phyloP scores from a whole-genome alignment of 2,113 vertebrate species.

The Phoenicopterus ruber region DNA sequence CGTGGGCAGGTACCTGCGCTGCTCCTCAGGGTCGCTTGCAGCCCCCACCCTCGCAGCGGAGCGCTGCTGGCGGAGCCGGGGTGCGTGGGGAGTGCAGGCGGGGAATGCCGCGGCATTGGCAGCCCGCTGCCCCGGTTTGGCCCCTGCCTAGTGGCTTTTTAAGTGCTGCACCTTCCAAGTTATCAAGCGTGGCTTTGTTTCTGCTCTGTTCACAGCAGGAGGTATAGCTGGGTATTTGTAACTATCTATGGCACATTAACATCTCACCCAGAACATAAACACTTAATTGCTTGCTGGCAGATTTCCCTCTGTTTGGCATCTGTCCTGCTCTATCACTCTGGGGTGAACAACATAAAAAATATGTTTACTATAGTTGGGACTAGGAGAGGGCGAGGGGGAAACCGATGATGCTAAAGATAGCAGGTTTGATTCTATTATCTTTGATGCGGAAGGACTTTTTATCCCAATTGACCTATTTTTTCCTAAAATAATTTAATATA shows the following conservation, averaged over 20 bases:
- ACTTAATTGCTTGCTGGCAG: not conserved
- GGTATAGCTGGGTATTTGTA: not conserved
- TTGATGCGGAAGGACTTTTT: not conserved
- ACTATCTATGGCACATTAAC: not conserved
- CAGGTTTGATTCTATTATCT: not conserved
- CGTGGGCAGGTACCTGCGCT: fast-evolving
- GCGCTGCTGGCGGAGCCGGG: fast-evolving
- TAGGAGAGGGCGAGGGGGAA: not conserved
- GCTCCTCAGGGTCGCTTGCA: not conserved
- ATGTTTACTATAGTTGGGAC: not conserved
- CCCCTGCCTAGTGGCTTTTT: not conserved
- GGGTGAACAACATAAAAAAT: not conserved
- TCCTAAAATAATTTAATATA: not conserved
- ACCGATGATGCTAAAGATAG: not conserved
- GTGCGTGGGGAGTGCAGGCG: fast-evolving
- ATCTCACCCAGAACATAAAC: not conserved
- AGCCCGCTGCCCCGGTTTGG: not conserved
- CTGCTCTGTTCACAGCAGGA: not conserved
- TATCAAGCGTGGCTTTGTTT: not conserved
- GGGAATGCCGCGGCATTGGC: fast-evolving
- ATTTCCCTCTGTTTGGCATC: not conserved
- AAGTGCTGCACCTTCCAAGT: not conserved
- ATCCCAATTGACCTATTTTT: not conserved
- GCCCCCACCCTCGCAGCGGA: fast-evolving
- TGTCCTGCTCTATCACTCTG: not conserved